Conservation (phyloP, 2,113 vertebrate genomes). For the Morone saxatilis region DNA sequence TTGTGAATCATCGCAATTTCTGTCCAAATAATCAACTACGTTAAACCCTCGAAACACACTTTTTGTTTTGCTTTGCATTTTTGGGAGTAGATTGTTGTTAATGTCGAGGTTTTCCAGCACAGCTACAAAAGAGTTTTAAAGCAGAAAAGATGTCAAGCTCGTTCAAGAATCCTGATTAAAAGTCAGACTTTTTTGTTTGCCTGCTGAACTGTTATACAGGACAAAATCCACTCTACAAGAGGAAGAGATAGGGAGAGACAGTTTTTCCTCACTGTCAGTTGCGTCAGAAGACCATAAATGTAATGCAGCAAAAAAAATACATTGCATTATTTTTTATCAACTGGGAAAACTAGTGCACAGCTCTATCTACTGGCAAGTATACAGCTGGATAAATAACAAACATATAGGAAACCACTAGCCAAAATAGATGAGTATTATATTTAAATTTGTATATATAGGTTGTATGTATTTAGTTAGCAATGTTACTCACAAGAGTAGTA, state of each 20-base stretch:
- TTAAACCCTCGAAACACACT: too few species aligned
- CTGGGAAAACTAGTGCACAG: background rate
- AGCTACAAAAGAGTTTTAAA: background rate
- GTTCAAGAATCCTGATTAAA: background rate
- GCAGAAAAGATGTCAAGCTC: background rate
- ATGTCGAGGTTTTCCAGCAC: background rate
- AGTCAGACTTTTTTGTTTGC: background rate
- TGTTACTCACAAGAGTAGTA: background rate
- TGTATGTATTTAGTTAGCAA: too few species aligned
- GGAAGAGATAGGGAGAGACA: too few species aligned
- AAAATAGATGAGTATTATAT: background rate
- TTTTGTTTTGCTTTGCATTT: slow-evolving; percentile 1
- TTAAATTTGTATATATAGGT: too few species aligned
- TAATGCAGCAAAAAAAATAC: background rate
- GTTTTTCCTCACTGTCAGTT: background rate
- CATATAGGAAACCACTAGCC: background rate
- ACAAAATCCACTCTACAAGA: background rate
- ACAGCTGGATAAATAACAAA: background rate
- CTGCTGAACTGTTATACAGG: background rate
- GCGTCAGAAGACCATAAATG: background rate
- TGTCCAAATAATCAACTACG: too few species aligned
- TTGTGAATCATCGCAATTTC: too few species aligned
- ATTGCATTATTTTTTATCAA: background rate
- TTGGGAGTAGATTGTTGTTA: background rate
- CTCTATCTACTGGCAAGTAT: background rate